Conservation (phyloP, 1,140 invertebrate genomes). For the Pseudomyrmex flavicornis region DNA sequence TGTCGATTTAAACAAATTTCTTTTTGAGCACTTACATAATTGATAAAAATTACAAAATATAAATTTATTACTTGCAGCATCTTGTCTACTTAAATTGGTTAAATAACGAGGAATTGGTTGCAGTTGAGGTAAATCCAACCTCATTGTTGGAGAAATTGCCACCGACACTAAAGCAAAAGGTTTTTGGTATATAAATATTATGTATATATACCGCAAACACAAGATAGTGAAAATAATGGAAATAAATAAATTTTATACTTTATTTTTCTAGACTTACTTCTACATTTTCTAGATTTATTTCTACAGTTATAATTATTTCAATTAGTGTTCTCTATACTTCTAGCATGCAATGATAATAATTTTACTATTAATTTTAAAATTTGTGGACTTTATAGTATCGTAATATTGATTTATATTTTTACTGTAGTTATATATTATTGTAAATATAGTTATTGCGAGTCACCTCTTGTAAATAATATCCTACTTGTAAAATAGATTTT, state of each 20-base stretch:
- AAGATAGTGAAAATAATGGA: background rate
- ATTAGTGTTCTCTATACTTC: too few species aligned
- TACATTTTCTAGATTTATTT: too few species aligned
- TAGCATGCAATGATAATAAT: too few species aligned
- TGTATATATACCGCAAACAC: background rate
- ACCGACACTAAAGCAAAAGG: constrained; percentile 87
- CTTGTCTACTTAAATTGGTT: constrained; percentile 87
- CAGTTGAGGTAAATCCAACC: constrained; percentile 89
- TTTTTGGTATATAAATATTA: constrained; percentile 85
- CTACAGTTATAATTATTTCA: background rate
- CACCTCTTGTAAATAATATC: too few species aligned
- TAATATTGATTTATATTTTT: too few species aligned
- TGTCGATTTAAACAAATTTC: constrained; percentile 4
- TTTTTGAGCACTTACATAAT: constrained; percentile 16
- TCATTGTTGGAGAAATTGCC: constrained; percentile 87
- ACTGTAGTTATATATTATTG: too few species aligned
- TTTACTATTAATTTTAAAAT: too few species aligned
- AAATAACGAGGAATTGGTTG: constrained; percentile 87
- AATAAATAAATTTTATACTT: background rate
- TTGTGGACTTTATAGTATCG: too few species aligned
- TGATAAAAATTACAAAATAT: constrained; percentile 13
- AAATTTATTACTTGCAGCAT: constrained; percentile 86
- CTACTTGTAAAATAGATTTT: too few species aligned
- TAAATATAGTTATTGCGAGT: too few species aligned
- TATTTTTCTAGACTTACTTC: background rate